Evolutionary conservation across 2,113 vertebrate species (phyloP), one percentile per base, ranked within the genome.

Genomic region (Prinia subflava): DNA sequence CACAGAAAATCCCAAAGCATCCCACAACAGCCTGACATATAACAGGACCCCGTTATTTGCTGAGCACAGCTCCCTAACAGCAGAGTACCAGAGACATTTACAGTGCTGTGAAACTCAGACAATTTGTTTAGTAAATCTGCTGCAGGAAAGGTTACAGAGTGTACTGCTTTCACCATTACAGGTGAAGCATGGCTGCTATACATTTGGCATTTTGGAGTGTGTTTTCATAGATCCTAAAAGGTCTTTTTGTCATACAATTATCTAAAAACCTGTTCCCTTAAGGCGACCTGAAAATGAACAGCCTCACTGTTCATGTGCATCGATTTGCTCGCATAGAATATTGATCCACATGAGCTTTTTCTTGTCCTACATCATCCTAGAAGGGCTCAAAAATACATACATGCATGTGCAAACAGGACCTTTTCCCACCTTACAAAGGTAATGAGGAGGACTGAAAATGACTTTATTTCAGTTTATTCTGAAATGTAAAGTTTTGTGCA

Each of bases 161-260:
- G 49, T 49, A 23, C 41, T 56, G 52, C 15, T 93, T 92, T 86
- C 39, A 71, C 75, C 82, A n/a, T 60, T 56, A 20, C 28, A 92
- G 64, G 85, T 93, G 76, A 86, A 24, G 10, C 83, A 53, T 8
- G 47, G 28, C 60, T 93, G 92, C 79, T 75, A 64, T 69, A 64
- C 60, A 64, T 81, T 68, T 94, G 92, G 92, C 90, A 96, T 95
- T 96, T 94, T 69, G 17, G 16, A 95, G 47, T 28, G 35, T 50
- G 59, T 85, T 92, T 95, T 92, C 85, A 49, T 15, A 83, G 68
- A 77, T 49, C 76, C n/a, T 93, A 42, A 94, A 86, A 90, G 93
- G 90, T 88, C 71, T 90, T 93, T 96, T 91, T 81, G 46, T 74
- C 79, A 42, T 60, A 63, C 53, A 94, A 90, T 95, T 92, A 71